A percentile compares a stretch with the other conserved stretches of the same genome.
Conservation (phyloP, 1,140 invertebrate genomes). For the Drepana arcuata region DNA sequence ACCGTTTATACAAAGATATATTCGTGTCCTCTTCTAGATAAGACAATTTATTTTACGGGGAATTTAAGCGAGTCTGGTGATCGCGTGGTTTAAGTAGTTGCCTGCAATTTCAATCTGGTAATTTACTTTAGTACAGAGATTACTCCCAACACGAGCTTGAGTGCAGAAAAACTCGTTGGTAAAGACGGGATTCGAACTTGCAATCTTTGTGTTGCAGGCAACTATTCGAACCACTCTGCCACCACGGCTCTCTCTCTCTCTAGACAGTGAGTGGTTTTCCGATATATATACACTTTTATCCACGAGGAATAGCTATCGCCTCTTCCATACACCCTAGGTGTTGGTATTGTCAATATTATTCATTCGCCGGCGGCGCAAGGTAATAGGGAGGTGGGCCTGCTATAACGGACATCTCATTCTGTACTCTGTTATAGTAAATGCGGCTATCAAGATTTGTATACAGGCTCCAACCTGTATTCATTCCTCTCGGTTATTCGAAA, state of each 20-base stretch:
- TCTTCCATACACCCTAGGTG: background rate
- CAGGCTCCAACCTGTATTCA: background rate
- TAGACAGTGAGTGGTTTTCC: too few relatives aligned
- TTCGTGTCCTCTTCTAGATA: background rate
- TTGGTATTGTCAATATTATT: conserved; percentile 14
- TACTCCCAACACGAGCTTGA: background rate
- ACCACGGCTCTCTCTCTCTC: too few relatives aligned
- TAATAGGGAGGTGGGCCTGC: conserved; percentile 40
- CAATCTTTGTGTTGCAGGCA: too few relatives aligned
- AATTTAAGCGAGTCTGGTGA: background rate
- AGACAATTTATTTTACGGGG: background rate
- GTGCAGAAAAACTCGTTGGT: background rate
- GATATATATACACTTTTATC: too few relatives aligned
- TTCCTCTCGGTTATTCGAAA: background rate
- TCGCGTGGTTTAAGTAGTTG: background rate
- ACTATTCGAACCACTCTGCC: too few relatives aligned
- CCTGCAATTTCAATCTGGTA: background rate
- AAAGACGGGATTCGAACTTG: too few relatives aligned
- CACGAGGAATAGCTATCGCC: too few relatives aligned
- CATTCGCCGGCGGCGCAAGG: conserved; percentile 31
- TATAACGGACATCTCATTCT: conserved; percentile 39
- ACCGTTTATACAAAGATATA: conserved; percentile 11
- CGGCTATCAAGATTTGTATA: conserved; percentile 28
- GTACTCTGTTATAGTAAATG: conserved; percentile 38
- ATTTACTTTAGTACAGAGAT: background rate